Evolutionary conservation across 2,888 invertebrate species (phyloP), one percentile per base, ranked within the genome.

Genomic region (Adineta ricciae): DNA sequence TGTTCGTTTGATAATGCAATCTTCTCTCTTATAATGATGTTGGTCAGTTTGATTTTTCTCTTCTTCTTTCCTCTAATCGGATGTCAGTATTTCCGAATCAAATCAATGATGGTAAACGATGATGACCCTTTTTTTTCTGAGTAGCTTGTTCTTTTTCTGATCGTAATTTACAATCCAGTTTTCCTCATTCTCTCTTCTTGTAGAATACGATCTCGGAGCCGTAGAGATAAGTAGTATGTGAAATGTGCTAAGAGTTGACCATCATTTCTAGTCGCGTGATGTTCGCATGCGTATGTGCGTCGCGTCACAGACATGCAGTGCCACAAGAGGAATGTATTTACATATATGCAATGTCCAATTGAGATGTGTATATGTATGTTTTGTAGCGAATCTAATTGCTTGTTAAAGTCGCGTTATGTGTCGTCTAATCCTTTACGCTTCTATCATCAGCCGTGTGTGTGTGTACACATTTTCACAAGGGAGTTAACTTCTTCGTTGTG

Each of bases 321-420:
- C 64, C 64, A 64, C 64, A 64, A 64, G 64, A 64, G 64, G 64
- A 64, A 64, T 64, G 19, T 64, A 64, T 64, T 64, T 64, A 64
- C 64, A 64, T 64, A 64, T 32, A 64, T 14, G 64, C 32, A 16
- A 64, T 64, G 32, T 36, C 5, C 16, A 64, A 32, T 32, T 8
- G 64, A 46, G 46, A 64, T 64, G 64, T 64, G 16, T 27, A 16
- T 32, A 36, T 64, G 32, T 64, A 64, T 64, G 32, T 64, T 64
- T 64, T 64, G 64, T 64, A 64, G 64, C 64, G 32, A 16, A 64
- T 64, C 64, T 64, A 64, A 64, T 64, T 64, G 64, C 64, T 64
- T 64, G 64, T 64, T 64, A 64, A 64, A 64, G 64, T 64, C 64
- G 64, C 32, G 64, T 64, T 64, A 64, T 64, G 64, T 64, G 64